Conservation (phyloP, 2,888 invertebrate species). For the Acleris cristana region DNA sequence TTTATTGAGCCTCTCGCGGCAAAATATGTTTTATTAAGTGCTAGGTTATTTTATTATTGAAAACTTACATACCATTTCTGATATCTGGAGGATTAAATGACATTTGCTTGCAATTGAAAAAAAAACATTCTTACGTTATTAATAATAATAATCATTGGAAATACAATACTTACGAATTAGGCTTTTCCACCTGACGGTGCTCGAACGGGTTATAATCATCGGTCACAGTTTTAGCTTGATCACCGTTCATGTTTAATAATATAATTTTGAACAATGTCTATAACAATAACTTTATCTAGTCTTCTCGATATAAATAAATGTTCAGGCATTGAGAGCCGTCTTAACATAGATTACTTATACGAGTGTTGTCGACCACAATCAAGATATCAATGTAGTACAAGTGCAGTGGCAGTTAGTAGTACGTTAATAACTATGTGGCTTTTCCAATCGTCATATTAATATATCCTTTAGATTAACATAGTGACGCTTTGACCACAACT, state of each 20-base stretch:
- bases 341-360: conserved; percentile 10
- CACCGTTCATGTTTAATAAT: conserved; percentile 12
- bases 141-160: too few species aligned
- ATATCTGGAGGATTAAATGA: too few species aligned
- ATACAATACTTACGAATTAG: conserved; percentile 54
- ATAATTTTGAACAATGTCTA: neutral
- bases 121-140: too few species aligned
- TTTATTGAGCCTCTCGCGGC: too few species aligned
- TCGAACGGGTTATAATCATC: conserved; percentile 69
- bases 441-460: too few species aligned
- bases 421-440: too few species aligned
- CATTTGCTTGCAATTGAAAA: too few species aligned
- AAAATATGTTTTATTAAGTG: too few species aligned
- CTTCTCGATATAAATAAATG: neutral
- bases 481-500: too few species aligned
- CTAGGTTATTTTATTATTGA: too few species aligned
- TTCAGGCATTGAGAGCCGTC: conserved; percentile 2
- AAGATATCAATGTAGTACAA: conserved; percentile 22
- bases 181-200: conserved; percentile 66
- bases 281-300: neutral
- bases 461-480: too few species aligned
- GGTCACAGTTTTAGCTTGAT: conserved; percentile 23
- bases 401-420: neutral
- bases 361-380: conserved; percentile 20
- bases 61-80: too few species aligned